These are phyloP conservation scores for Vidua chalybeata DNA, from an alignment of 2,113 vertebrate species.

Conservation along the genomic window DNA sequence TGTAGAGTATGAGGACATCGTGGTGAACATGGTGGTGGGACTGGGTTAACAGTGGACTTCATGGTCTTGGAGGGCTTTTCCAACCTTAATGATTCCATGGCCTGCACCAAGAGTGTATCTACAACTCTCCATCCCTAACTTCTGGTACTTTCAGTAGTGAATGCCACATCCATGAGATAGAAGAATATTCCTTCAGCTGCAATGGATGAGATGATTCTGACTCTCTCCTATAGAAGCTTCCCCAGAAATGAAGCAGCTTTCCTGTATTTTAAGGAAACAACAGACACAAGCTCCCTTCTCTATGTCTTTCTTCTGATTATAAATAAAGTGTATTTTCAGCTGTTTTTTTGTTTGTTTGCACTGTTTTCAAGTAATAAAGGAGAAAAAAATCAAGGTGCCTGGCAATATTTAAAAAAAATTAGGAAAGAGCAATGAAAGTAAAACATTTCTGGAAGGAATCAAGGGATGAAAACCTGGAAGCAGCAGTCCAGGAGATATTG, in stretches of 20 bases:
- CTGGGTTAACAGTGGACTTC: not conserved
- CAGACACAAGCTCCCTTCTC: not conserved
- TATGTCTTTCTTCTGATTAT: not conserved
- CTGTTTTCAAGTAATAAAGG: not conserved
- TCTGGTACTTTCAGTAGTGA: not conserved
- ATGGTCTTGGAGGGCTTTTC: not conserved
- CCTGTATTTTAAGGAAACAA: not conserved
- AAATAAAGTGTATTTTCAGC: not conserved
- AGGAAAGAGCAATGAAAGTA: not conserved
- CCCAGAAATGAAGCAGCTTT: not conserved
- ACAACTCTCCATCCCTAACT: not conserved
- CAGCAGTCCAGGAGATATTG: not conserved
- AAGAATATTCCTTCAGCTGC: not conserved
- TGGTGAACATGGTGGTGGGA: not conserved
- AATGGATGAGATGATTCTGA: not conserved
- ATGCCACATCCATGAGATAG: not conserved
- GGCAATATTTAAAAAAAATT: not conserved
- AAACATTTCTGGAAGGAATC: not conserved
- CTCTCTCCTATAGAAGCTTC: not conserved
- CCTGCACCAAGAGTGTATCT: not conserved
- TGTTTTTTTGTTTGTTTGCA: not conserved
- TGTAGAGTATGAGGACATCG: not conserved
- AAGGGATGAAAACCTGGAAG: not conserved
- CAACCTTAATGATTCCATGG: not conserved
- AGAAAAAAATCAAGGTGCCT: not conserved